Base-by-base conservation (phyloP, 92 coral and sea anemone species). In the Ricordea florida region DNA sequence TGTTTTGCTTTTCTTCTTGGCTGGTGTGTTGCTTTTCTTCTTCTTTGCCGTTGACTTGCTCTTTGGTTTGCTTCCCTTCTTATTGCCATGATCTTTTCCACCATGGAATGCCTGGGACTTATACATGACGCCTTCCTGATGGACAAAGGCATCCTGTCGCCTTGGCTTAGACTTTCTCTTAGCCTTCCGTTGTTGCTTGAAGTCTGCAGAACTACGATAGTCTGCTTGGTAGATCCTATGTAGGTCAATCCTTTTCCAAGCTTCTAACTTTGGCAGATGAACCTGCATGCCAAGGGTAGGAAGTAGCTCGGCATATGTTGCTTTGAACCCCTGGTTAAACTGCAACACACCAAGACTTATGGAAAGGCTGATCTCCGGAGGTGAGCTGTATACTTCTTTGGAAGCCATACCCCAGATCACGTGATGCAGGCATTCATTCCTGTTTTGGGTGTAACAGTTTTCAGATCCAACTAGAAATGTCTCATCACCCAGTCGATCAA, bases 331-430 rank as follows among this genome's bases (percentile, higher is more conserved):
- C 51, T 60, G 52, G 56, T 82, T 82, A 44, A 72, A 82, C 2
- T 52, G 8, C 57, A 72, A 43, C 18, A 74, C 61, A 31, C 86
- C 80, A 21, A 81, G 80, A 37, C 65, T 38, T 16, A 72, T 60
- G 28, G 87, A 80, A n/a, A 71, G 57, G 48, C 69, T 78, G 16
- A 83, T 57, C 45, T 83, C 89, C 26, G 44, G 66, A 0, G 58
- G 81, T 6, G 77, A 85, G 20, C 53, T 71, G 46, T 43, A 78
- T 46, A 78, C 85, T 2, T 78, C 85, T 57, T 78, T 85, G 18
- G 85, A 81, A 14, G 90, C 77, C 27, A 85, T 29, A 31, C 85
- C 85, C 85, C 90, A 85, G 20, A 78, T 72, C 4, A 85, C 85
- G 30, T 85, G 90, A 35, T 85, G 85, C 21, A 85, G 68, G 34